Conservation (phyloP, 2,113 vertebrate genomes). For the Corythornis cristatus region DNA sequence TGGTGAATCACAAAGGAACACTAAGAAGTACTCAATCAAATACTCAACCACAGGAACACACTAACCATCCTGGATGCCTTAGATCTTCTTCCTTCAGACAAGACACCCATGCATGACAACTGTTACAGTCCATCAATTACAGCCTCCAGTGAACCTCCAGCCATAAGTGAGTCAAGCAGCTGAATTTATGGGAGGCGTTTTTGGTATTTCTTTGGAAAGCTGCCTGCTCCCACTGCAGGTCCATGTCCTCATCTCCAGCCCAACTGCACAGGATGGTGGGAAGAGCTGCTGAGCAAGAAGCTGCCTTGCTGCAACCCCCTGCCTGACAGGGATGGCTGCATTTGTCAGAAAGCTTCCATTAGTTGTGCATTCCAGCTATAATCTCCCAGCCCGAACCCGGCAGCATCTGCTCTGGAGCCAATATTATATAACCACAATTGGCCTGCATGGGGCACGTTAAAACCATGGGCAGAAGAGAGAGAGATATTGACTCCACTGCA, state of each 20-base stretch:
- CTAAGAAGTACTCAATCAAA: neutral
- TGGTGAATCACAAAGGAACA: neutral
- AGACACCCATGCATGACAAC: neutral
- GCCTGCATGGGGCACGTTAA: neutral
- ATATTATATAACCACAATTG: slow-evolving; percentile 68
- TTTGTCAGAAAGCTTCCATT: slow-evolving; percentile 63
- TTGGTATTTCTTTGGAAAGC: neutral
- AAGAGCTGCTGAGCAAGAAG: neutral
- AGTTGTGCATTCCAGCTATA: slow-evolving; percentile 61
- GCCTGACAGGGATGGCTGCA: neutral
- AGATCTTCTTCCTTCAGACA: neutral
- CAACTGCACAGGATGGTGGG: neutral
- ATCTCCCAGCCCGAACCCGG: slow-evolving; percentile 31
- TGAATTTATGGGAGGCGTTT: accelerated
- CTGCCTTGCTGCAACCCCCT: neutral
- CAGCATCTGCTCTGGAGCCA: slow-evolving; percentile 61
- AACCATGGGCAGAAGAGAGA: neutral
- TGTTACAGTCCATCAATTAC: neutral
- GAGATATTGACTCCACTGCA: neutral
- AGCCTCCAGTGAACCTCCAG: neutral
- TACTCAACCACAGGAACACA: neutral
- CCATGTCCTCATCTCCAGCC: neutral
- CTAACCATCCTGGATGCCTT: accelerated
- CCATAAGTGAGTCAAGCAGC: accelerated
- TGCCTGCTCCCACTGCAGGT: neutral